phyloP scores from a whole-genome alignment of 2,888 invertebrate genomes.

The Metopia argyrocephala region DNA sequence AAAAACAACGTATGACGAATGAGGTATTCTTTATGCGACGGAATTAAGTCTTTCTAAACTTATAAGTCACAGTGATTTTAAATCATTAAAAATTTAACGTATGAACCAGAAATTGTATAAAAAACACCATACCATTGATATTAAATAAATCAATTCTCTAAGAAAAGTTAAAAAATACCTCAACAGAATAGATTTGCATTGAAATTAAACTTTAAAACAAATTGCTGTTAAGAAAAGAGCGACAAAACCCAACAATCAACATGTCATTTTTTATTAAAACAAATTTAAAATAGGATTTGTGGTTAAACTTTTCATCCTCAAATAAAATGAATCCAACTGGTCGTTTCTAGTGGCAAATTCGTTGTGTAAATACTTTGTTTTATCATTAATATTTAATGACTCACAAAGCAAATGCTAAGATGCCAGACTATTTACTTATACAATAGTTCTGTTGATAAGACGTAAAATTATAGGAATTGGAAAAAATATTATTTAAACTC shows the following conservation, averaged over 20 bases:
- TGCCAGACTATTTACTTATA: background rate
- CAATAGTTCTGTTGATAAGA: no score
- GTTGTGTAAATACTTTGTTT: background rate
- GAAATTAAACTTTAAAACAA: background rate
- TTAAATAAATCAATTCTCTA: no score
- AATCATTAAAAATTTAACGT: no score
- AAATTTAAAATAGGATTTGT: constrained; percentile 14
- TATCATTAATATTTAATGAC: background rate
- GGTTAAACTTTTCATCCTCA: background rate
- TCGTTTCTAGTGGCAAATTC: background rate
- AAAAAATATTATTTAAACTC: no score
- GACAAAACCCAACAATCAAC: constrained; percentile 3
- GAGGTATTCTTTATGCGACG: no score
- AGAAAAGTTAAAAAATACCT: background rate
- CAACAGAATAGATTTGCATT: background rate
- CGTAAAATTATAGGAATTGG: no score
- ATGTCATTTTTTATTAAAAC: constrained; percentile 38
- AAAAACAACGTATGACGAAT: no score
- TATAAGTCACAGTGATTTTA: no score
- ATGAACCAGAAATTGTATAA: no score
- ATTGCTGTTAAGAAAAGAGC: background rate
- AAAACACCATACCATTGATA: no score
- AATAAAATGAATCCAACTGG: background rate
- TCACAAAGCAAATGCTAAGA: background rate
- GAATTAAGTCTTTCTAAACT: no score